Percentiles rank a stretch among this genome's conserved stretches.
These are phyloP conservation scores for western clawed frog (Xenopus tropicalis) DNA, from an alignment of 2,113 vertebrate genomes.

Conservation along the genomic window DNA sequence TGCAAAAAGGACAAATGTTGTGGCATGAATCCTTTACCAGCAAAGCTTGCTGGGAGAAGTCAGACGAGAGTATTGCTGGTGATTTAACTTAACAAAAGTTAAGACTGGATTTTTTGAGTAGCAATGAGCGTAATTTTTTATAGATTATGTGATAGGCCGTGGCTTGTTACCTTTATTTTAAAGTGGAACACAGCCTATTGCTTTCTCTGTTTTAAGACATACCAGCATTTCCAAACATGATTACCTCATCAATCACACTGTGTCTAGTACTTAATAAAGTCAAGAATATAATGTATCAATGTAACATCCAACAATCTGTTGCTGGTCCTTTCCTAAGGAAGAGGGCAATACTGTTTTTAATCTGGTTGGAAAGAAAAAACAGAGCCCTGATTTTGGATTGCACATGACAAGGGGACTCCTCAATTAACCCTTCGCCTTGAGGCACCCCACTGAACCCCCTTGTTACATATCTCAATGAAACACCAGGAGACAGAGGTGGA, in stretches of 20 bases:
- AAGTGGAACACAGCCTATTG: slow-evolving; percentile 38
- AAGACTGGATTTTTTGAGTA: slow-evolving; percentile 35
- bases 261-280: slow-evolving; percentile 40
- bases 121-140: too few relatives aligned
- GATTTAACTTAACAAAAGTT: slow-evolving; percentile 38
- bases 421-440: too few relatives aligned
- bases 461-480: too few relatives aligned
- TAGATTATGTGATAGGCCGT: slow-evolving; percentile 23
- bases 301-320: background rate
- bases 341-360: background rate
- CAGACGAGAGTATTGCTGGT: slow-evolving; percentile 4
- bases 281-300: slow-evolving; percentile 38
- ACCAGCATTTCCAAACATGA: slow-evolving; percentile 40
- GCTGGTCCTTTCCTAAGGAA: slow-evolving; percentile 6
- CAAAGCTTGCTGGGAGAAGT: slow-evolving; percentile 12
- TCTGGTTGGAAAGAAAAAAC: background rate
- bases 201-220: slow-evolving; percentile 45
- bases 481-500: too few relatives aligned
- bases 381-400: too few relatives aligned
- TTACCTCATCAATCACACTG: slow-evolving; percentile 44
- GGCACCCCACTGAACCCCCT: too few relatives aligned
- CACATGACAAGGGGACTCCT: too few relatives aligned
- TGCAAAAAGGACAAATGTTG: slow-evolving; percentile 5
- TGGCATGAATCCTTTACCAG: background rate
- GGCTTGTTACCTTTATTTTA: slow-evolving; percentile 45